These are phyloP conservation scores for Lepas anatifera DNA, from an alignment of 2,888 invertebrate genomes.

Conservation along the genomic window DNA sequence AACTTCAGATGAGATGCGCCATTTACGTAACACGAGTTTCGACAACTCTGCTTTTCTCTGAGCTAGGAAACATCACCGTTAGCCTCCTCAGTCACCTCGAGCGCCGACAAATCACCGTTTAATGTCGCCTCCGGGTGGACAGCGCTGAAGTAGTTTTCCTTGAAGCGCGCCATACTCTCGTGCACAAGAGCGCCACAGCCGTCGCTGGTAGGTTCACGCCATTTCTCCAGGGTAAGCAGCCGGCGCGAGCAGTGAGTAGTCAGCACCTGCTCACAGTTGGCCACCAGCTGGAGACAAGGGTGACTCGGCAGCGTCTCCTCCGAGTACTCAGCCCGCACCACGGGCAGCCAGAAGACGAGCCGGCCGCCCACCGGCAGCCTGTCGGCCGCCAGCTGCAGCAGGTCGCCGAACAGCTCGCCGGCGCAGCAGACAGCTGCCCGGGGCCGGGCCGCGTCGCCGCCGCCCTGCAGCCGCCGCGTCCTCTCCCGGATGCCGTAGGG, in stretches of 20 bases:
- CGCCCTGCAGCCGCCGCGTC: conserved; percentile 62
- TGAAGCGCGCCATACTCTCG: not conserved
- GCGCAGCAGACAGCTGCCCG: conserved; percentile 78
- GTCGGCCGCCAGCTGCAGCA: conserved; percentile 66
- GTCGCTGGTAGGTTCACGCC: conserved; percentile 15
- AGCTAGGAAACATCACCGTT: too few species aligned
- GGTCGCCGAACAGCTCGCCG: conserved; percentile 66
- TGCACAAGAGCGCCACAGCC: not conserved
- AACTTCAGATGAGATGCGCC: too few species aligned
- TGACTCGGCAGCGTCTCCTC: conserved; percentile 64
- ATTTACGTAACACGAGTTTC: too few species aligned
- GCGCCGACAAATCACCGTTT: too few species aligned
- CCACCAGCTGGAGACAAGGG: conserved; percentile 57
- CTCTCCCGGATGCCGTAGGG: conserved; percentile 96
- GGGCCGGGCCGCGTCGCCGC: conserved; percentile 47
- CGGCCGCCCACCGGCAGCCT: conserved; percentile 63
- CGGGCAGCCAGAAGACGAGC: conserved; percentile 91
- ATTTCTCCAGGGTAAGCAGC: conserved; percentile 73
- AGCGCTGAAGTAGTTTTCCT: not conserved
- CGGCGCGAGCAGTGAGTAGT: conserved; percentile 66
- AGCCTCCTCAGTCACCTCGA: too few species aligned
- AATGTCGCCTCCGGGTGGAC: too few species aligned
- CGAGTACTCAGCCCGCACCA: conserved; percentile 63
- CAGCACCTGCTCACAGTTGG: conserved; percentile 80
- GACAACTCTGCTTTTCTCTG: too few species aligned